These are phyloP conservation scores for Megaceryle alcyon DNA, from an alignment of 2,797 vertebrate genomes.

Conservation along the genomic window DNA sequence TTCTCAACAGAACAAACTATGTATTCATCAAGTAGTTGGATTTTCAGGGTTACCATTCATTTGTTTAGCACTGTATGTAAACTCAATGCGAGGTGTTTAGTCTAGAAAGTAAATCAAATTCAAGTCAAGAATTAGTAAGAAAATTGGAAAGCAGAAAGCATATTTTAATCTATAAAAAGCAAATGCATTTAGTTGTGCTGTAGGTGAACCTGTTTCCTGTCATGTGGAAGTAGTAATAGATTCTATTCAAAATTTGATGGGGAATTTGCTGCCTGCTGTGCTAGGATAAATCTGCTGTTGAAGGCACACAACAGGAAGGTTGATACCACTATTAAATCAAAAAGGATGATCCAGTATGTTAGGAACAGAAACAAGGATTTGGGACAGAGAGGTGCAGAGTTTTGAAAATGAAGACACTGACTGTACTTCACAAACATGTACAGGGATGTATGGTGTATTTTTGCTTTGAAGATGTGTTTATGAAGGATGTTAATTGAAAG, in stretches of 20 bases:
- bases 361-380: neutral
- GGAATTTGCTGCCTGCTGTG: neutral
- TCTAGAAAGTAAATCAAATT: neutral
- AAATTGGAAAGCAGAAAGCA: neutral
- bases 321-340: neutral
- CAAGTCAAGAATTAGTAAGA: neutral
- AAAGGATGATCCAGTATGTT: neutral
- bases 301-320: neutral
- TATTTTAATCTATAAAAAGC: neutral
- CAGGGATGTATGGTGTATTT: neutral
- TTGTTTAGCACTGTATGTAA: neutral
- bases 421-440: fast-evolving
- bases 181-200: neutral
- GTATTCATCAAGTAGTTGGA: neutral
- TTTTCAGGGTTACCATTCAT: neutral
- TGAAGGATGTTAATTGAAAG: neutral
- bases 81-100: neutral
- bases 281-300: neutral
- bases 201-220: neutral
- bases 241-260: neutral
- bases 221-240: neutral
- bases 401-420: neutral
- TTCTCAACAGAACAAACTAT: neutral
- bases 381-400: neutral
- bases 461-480: neutral